Evolutionary conservation across 2,888 invertebrate species (phyloP), one percentile per base, ranked within the genome.

Genomic region (Chaetoderma sp.): DNA sequence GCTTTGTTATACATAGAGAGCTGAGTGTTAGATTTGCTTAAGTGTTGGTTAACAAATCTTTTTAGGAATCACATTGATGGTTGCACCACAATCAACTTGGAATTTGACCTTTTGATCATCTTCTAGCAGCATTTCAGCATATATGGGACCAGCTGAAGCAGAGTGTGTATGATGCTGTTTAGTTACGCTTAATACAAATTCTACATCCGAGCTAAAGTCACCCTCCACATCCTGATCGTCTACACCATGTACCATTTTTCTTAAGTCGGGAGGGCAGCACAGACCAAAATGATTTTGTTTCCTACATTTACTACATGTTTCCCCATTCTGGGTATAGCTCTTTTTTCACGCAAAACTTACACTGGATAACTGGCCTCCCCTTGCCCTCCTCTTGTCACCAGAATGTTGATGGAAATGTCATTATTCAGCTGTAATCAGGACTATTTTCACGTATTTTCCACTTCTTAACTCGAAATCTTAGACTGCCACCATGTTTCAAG

Each of bases 331-430:
- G 63, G 36, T 59, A 63, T 47, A 16, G 21, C 27, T 45, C 28
- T 47, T n/a, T 62, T 63, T 25, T 42, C 6, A 36, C 60, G 23
- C 62, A 62, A 33, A 62, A 62, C 27, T 62, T 62, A 25, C 62
- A 64, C 13, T 50, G 6, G 5, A n/a, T 56, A 13, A 18, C 8
- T 59, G 47, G n/a, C 8, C 18, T 47, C 13, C n/a, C n/a, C n/a
- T 8, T 10, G 47, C 16, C 10, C 18, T 10, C 47, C 21, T 10
- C 18, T n/a, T n/a, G n/a, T n/a, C n/a, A n/a, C n/a, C n/a, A n/a
- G n/a, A n/a, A n/a, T n/a, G n/a, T n/a, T n/a, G n/a, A n/a, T n/a
- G n/a, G n/a, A n/a, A n/a, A n/a, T n/a, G n/a, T n/a, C n/a, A n/a
- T n/a, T n/a, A n/a, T n/a, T n/a, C n/a, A n/a, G n/a, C n/a, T n/a